phyloP scores from a whole-genome alignment of 2,797 vertebrate species.

The Peromyscus aztecus region DNA sequence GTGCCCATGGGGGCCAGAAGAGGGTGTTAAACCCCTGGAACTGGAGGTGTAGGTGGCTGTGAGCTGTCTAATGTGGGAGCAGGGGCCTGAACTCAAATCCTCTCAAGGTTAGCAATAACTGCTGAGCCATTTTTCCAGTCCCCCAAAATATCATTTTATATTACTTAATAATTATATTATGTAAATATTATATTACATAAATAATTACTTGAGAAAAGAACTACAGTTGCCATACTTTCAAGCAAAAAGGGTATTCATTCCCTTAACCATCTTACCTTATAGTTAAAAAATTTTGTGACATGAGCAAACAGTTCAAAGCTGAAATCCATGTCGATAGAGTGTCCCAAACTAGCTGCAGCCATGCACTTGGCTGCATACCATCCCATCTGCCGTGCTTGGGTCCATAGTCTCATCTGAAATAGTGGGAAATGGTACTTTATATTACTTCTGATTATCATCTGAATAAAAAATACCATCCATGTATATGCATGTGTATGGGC shows the following conservation, averaged over 20 bases:
- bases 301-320: slow-evolving; percentile 99
- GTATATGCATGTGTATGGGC: background rate
- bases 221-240: background rate
- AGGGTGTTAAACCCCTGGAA: background rate
- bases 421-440: background rate
- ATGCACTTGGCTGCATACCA: slow-evolving; percentile 96
- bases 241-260: slow-evolving; percentile 4
- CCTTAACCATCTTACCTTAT: slow-evolving; percentile 91
- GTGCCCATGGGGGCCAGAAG: background rate
- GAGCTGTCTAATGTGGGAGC: background rate
- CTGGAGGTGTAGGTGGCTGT: background rate
- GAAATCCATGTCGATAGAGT: slow-evolving; percentile 94
- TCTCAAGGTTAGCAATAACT: background rate
- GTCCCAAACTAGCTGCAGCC: slow-evolving; percentile 89
- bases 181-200: too few species aligned
- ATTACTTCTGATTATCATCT: background rate
- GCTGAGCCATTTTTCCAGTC: background rate
- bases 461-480: background rate
- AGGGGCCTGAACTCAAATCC: background rate
- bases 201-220: slow-evolving; percentile 23
- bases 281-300: slow-evolving; percentile 97
- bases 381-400: slow-evolving; percentile 98
- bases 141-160: background rate
- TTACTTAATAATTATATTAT: too few species aligned
- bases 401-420: slow-evolving; percentile 97